Conservation (phyloP, 2,797 vertebrate species). For the Adrianichthys oophorus region DNA sequence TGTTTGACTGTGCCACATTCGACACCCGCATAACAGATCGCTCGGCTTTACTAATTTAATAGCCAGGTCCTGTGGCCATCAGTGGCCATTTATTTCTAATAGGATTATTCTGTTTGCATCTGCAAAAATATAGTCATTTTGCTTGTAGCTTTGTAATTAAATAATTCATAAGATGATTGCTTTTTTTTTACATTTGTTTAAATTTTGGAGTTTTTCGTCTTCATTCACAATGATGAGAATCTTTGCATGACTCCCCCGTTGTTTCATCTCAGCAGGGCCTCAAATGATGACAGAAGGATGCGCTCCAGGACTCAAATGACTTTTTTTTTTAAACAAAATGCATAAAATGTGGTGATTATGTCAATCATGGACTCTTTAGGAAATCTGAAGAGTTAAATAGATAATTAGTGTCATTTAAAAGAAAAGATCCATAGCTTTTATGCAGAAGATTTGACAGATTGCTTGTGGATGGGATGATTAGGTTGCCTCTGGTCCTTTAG, state of each 20-base stretch:
- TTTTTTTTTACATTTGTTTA: neutral
- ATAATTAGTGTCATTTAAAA: neutral
- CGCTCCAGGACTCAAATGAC: too few species aligned
- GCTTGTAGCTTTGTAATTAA: neutral
- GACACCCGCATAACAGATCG: slow-evolving; percentile 2
- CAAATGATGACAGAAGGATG: neutral
- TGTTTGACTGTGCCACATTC: neutral
- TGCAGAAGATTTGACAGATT: neutral
- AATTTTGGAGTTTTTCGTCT: neutral
- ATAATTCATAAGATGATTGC: neutral
- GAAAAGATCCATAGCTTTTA: neutral
- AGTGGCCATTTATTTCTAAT: slow-evolving; percentile 8
- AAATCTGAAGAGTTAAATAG: neutral
- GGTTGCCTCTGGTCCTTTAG: neutral
- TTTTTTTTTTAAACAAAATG: too few species aligned
- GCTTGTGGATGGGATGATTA: neutral
- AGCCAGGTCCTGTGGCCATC: neutral
- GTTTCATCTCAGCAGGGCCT: neutral
- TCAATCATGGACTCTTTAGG: neutral
- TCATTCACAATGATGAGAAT: neutral
- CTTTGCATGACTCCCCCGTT: neutral
- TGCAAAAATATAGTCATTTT: neutral
- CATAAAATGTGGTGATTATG: neutral
- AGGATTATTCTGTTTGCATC: neutral
- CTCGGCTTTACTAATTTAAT: slow-evolving; percentile 2